These are phyloP conservation scores for Chiridota heheva DNA, from an alignment of 35 echinoderm and acorn worm genomes.

Conservation along the genomic window DNA sequence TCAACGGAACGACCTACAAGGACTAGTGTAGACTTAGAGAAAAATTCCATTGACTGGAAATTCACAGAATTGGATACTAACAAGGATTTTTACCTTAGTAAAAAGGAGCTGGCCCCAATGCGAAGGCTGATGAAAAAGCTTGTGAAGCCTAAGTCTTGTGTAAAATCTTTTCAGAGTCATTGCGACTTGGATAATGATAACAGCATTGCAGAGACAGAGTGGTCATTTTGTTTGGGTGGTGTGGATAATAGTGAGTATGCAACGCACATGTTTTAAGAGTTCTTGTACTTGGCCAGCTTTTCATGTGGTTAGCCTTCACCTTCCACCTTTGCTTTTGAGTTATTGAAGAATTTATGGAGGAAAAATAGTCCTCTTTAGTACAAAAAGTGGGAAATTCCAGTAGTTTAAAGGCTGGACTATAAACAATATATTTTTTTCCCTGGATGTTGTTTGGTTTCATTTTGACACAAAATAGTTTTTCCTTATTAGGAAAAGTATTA, in stretches of 20 bases:
- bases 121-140: constrained; percentile 28
- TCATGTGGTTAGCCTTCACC: neutral
- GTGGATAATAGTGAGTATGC: constrained; percentile 56
- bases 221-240: constrained; percentile 44
- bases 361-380: no score
- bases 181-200: constrained; percentile 42
- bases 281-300: constrained; percentile 56
- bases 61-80: constrained; percentile 21
- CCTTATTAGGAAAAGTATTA: no score
- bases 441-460: no score
- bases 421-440: no score
- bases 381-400: no score
- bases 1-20: neutral
- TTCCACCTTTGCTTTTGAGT: neutral
- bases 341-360: no score
- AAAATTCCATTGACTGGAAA: constrained; percentile 23
- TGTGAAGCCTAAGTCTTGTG: constrained; percentile 39
- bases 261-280: constrained; percentile 15
- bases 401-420: no score
- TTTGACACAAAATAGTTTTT: no score
- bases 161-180: constrained; percentile 23
- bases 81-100: constrained; percentile 14
- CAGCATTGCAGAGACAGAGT: constrained; percentile 24
- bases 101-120: constrained; percentile 36
- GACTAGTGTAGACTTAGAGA: constrained; percentile 1